These are phyloP conservation scores for Tenrec ecaudatus DNA, from an alignment of 2,113 vertebrate species.

Conservation along the genomic window DNA sequence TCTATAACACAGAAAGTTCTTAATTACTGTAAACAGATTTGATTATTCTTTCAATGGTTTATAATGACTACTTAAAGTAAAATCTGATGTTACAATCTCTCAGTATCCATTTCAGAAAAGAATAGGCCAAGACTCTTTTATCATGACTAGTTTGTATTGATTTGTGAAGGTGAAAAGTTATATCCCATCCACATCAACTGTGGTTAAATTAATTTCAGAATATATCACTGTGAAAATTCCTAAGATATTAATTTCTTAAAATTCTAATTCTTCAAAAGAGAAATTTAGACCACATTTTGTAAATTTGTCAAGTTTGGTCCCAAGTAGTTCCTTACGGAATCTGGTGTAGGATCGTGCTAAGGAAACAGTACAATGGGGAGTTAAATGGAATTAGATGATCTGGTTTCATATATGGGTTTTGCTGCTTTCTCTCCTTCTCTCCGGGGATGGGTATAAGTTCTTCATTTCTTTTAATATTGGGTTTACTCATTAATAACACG, in stretches of 20 bases:
- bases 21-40: background rate
- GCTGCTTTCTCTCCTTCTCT: no score
- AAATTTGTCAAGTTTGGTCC: background rate
- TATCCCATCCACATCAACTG: background rate
- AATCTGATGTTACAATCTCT: background rate
- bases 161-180: background rate
- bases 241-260: conserved; percentile 1
- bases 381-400: no score
- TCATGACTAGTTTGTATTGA: background rate
- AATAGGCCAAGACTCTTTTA: background rate
- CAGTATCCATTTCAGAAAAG: background rate
- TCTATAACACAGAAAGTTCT: background rate
- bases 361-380: background rate
- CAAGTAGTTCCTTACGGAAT: background rate
- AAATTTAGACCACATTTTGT: background rate
- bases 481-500: no score
- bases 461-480: no score
- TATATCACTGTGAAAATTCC: background rate
- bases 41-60: background rate
- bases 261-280: background rate
- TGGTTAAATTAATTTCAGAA: background rate
- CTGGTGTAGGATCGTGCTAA: background rate
- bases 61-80: background rate
- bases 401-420: no score
- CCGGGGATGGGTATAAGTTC: no score